These are phyloP conservation scores for Sabatieria punctata DNA, from an alignment of 2,888 invertebrate species.

Conservation along the genomic window DNA sequence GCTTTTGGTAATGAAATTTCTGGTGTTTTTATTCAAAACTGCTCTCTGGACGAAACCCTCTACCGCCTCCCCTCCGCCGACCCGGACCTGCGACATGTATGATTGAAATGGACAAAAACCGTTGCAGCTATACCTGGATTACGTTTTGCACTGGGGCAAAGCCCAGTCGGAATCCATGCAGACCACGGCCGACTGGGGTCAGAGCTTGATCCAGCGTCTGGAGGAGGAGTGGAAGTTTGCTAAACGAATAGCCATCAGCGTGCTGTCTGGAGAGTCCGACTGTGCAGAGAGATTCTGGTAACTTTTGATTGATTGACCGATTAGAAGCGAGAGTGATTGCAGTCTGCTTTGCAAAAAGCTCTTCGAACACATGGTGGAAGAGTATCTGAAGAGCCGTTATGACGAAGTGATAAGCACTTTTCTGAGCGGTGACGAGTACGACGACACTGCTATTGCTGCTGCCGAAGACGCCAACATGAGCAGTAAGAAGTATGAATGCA, in stretches of 20 bases:
- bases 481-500: too few relatives aligned
- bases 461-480: too few relatives aligned
- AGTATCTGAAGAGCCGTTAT: not conserved
- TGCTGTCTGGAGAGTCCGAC: conserved; percentile 52
- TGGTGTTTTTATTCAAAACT: too few relatives aligned
- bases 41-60: too few relatives aligned
- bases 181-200: conserved; percentile 6
- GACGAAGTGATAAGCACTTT: too few relatives aligned
- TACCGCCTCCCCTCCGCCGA: too few relatives aligned
- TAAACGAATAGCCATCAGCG: conserved; percentile 39
- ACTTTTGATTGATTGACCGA: conserved; percentile 18
- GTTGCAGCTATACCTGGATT: conserved; percentile 60
- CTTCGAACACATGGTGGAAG: conserved; percentile 1
- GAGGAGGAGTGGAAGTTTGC: conserved; percentile 78
- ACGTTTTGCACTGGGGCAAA: conserved; percentile 60
- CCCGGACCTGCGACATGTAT: too few relatives aligned
- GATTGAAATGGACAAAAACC: too few relatives aligned
- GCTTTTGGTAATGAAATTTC: too few relatives aligned
- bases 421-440: too few relatives aligned
- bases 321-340: not conserved
- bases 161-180: conserved; percentile 6
- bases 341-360: not conserved
- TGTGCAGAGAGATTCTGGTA: conserved; percentile 62
- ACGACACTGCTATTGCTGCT: too few relatives aligned
- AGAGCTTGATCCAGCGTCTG: conserved; percentile 37